Evolutionary conservation across 2,113 vertebrate genomes (phyloP), one percentile per base, ranked within the genome.

Genomic region (Ictidomys tridecemlineatus): DNA sequence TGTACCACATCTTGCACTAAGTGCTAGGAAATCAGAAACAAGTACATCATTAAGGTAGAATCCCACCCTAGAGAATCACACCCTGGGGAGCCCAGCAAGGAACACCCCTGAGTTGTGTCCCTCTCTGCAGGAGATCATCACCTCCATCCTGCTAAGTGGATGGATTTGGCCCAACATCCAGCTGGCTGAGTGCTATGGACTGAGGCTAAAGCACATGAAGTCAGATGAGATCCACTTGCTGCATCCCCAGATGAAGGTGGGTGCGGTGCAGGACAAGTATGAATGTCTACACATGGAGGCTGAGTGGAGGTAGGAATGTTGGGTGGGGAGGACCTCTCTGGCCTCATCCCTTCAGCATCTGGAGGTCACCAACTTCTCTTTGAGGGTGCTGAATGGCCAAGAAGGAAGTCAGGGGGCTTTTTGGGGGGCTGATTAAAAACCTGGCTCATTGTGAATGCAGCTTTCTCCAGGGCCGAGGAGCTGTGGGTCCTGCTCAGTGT

Each of bases 221-320:
- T 99, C 99, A 0, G 99, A 99, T 0, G 99, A 99, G 96, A 98
- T 99, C 96, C 99, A 99, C 84, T 99, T 99, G 99, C 98, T 99
- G 4, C 99, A 99, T 88, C 99, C 99, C 0, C 99, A 99, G 72
- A 98, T 99, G 97, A 99, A 99, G 0, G 99, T 99, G 4, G 99
- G 98, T 0, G 99, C 99, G 86, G 99, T 99, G 84, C 99, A 99
- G 97, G 98, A 99, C 42, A 99, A 99, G 78, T 99, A 99, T 1
- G 99, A 99, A 96, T 99, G 99, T 88, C 99, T 99, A 11, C 99
- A 99, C 18, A 96, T 99, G 93, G 99, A 99, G 58, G 99, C 99
- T 0, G 99, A 99, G 96, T 99, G 99, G 99, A 99, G 99, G 99
- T 99, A 97, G 80, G 94, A 16, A 63, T 9, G 26, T 6, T 45